phyloP scores from a whole-genome alignment of 1,140 invertebrate genomes.

The Hyphantria cunea region DNA sequence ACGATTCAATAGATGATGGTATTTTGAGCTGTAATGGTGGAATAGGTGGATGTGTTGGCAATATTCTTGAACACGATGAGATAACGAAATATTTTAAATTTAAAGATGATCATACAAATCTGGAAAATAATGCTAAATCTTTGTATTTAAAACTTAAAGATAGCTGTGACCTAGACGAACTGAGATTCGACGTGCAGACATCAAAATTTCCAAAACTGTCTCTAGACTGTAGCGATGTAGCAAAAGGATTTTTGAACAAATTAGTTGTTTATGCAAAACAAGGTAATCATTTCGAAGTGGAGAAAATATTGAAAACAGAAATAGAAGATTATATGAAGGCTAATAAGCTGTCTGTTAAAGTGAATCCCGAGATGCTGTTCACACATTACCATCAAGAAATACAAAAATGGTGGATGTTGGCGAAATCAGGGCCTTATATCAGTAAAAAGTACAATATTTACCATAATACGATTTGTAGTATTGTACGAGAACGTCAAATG shows the following conservation, averaged over 20 bases:
- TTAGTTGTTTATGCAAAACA: neutral
- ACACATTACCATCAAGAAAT: conserved; percentile 15
- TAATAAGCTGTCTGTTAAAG: neutral
- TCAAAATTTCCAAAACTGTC: conserved; percentile 5
- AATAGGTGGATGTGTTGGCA: conserved; percentile 15
- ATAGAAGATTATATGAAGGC: neutral
- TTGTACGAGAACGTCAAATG: neutral
- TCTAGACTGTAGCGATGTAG: neutral
- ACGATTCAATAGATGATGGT: conserved; percentile 7
- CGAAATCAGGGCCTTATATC: neutral
- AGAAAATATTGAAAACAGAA: neutral
- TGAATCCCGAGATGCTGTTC: neutral
- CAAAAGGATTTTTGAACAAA: neutral
- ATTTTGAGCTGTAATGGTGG: conserved; percentile 19
- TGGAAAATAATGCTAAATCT: conserved; percentile 5
- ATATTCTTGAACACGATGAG: conserved; percentile 14
- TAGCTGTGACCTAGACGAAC: neutral
- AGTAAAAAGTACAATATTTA: neutral
- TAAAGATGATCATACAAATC: conserved; percentile 1
- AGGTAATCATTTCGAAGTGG: neutral
- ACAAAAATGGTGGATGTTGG: conserved; percentile 25
- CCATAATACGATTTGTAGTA: neutral
- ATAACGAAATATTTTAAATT: conserved; percentile 13
- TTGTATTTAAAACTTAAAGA: neutral
- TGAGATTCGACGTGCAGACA: neutral